Base-by-base conservation (phyloP, 2,888 invertebrate genomes). In the Tetramorium bicarinatum region DNA sequence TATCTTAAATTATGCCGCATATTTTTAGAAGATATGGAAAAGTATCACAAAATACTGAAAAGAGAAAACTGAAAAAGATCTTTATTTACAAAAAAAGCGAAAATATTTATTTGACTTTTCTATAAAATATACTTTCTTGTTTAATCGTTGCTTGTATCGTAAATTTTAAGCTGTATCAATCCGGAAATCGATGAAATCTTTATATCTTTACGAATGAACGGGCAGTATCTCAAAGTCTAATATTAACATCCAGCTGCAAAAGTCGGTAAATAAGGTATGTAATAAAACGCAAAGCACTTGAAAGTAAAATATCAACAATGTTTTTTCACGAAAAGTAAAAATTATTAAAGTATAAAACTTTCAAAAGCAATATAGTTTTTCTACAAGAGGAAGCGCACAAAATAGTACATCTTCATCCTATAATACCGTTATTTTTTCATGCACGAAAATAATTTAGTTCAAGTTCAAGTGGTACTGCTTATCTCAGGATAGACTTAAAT, bases 271-370 rank as follows among this genome's bases (percentile, higher is more conserved):
- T 34, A 21, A 54, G 1, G 44, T 9, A 21, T 9, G 9, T 21
- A 25, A 29, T 69, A 66, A 66, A 25, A 44, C 13, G 47, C 29
- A 34, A 69, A 3, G 3, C n/a, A 34, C n/a, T 15, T 64, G 21
- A 64, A 13, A 41, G 21, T 4, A 29, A 52, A 34, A 69, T 66
- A 66, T 4, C 21, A n/a, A 18, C 47, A 18, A 47, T 15, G 7
- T 49, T 4, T 69, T 69, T 34, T 49, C 8, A 4, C 34, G 11
- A 13, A 69, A 69, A 69, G 47, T 49, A 34, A 3, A 52, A 52
- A 69, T 69, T 52, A 25, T 47, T 69, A 38, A 69, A 21, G 2
- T 49, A 69, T 21, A 21, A 71, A 52, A 21, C 34, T 69, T 13
- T 21, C 21, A 25, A 38, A 25, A 15, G 4, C 38, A 18, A 41